Evolutionary conservation across 2,888 invertebrate genomes (phyloP).

Genomic region (Tribolium freemani): DNA sequence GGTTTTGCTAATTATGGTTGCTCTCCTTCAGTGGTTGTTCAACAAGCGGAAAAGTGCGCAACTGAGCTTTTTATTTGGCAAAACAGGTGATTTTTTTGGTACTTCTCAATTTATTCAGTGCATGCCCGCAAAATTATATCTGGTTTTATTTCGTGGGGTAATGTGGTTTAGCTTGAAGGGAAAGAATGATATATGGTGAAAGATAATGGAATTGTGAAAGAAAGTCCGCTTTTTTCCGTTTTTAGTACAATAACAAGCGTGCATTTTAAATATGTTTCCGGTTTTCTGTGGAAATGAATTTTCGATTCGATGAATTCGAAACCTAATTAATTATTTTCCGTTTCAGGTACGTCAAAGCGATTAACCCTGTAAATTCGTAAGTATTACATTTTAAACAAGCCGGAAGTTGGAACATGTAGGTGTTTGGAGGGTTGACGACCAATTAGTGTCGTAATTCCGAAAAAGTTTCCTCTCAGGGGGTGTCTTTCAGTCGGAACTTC

Average conservation of each 20-base stretch:
- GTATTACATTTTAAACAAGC: conserved; percentile 7
- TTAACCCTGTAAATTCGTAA: background rate
- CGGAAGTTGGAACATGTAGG: background rate
- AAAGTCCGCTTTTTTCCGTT: background rate
- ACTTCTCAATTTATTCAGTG: background rate
- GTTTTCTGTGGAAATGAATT: background rate
- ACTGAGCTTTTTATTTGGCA: too few relatives aligned
- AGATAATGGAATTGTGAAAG: background rate
- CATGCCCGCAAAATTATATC: background rate
- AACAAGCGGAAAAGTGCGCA: background rate
- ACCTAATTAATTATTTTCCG: background rate
- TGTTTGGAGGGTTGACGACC: conserved; percentile 2
- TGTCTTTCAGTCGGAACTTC: conserved; percentile 8
- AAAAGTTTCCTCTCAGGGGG: conserved; percentile 16
- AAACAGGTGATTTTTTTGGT: background rate
- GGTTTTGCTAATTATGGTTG: background rate
- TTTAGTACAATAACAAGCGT: background rate
- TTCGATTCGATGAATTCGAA: background rate
- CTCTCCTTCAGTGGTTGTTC: background rate
- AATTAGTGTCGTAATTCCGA: conserved; percentile 8
- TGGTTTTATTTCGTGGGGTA: background rate
- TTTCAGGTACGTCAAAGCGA: conserved; percentile 13
- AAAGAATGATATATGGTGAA: background rate
- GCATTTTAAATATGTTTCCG: background rate
- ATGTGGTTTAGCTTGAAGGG: background rate